Conservation (phyloP, 2,888 invertebrate species). For the Macaria notata region DNA sequence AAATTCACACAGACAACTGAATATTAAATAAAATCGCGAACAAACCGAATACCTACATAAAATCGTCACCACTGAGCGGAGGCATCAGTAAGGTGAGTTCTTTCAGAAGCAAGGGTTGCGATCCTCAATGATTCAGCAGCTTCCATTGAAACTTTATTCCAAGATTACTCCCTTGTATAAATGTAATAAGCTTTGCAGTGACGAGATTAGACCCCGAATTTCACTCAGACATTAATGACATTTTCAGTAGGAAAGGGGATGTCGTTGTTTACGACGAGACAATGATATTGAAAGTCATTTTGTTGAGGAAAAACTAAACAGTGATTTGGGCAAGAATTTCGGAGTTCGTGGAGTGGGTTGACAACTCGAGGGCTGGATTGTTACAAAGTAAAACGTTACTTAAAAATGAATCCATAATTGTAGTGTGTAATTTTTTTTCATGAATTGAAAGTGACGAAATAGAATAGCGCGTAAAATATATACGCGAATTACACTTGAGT, state of each 20-base stretch:
- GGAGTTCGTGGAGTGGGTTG: conserved; percentile 1
- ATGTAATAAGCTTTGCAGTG: conserved; percentile 81
- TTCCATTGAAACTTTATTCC: conserved; percentile 81
- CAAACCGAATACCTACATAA: conserved; percentile 17
- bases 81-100: conserved; percentile 52
- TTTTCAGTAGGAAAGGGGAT: conserved; percentile 73
- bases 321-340: conserved; percentile 34
- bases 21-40: no score
- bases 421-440: no score
- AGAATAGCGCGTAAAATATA: no score
- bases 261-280: conserved; percentile 70
- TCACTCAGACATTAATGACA: conserved; percentile 81
- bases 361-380: no score
- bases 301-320: conserved; percentile 60
- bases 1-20: no score
- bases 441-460: no score
- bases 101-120: conserved; percentile 67
- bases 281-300: conserved; percentile 81
- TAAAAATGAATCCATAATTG: no score
- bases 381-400: no score
- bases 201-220: conserved; percentile 81
- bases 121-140: conserved; percentile 77
- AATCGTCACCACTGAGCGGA: conserved; percentile 38
- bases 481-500: no score
- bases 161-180: conserved; percentile 81